phyloP scores from a whole-genome alignment of 2,797 vertebrate genomes.

The Schizothorax lantsangensis region DNA sequence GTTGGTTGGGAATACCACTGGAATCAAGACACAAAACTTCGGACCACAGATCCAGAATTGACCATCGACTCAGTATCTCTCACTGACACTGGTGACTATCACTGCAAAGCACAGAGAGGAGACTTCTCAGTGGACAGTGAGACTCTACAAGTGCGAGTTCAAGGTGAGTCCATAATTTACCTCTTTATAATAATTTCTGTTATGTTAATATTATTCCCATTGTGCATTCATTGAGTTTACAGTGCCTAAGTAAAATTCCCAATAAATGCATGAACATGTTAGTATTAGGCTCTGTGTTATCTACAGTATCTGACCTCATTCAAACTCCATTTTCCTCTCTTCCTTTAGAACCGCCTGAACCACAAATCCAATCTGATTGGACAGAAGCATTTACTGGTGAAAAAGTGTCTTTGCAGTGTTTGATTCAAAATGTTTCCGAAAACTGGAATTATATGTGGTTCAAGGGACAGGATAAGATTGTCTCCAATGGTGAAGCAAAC shows the following conservation, averaged over 20 bases:
- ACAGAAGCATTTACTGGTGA: conserved; percentile 65
- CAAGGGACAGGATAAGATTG: neutral
- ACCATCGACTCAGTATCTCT: neutral
- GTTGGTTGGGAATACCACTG: neutral
- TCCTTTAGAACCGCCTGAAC: neutral
- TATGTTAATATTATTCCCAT: neutral
- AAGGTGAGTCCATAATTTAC: neutral
- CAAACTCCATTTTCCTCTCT: neutral
- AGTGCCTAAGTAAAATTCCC: neutral
- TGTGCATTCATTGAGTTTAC: neutral
- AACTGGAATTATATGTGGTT: conserved; percentile 67
- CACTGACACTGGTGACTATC: neutral
- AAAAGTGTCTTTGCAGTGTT: conserved; percentile 62
- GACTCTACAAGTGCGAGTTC: neutral
- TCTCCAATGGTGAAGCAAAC: neutral
- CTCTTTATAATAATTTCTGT: neutral
- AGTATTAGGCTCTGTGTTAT: neutral
- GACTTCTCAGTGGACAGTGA: neutral
- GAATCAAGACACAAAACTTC: neutral
- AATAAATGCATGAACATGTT: neutral
- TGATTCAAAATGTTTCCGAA: neutral
- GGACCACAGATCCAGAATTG: neutral
- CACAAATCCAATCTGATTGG: neutral
- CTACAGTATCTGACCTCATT: neutral
- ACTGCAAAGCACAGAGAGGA: conserved; percentile 28